Evolutionary conservation across 1,140 invertebrate species (phyloP).

Genomic region (Sycophaga agraensis): DNA sequence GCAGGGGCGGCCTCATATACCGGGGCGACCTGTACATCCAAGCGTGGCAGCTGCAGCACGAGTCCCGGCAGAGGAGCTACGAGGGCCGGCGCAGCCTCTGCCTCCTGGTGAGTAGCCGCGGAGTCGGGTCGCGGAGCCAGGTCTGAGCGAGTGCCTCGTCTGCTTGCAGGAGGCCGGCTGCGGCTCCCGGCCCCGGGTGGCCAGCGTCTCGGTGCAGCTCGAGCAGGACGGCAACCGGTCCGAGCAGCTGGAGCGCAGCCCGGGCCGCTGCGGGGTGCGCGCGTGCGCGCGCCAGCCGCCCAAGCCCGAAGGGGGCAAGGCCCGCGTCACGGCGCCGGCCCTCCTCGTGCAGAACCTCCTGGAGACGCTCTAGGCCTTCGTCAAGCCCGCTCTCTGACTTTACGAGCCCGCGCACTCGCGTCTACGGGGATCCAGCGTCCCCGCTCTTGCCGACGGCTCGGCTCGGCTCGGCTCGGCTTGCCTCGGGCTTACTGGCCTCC

Average conservation of each 20-base stretch:
- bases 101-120: slow-evolving; percentile 46
- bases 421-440: background rate
- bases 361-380: slow-evolving; percentile 52
- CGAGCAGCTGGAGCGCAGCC: slow-evolving; percentile 47
- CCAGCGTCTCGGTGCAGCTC: slow-evolving; percentile 51
- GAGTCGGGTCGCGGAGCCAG: no score
- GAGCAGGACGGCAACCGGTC: slow-evolving; percentile 56
- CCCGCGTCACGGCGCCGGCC: slow-evolving; percentile 47
- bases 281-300: slow-evolving; percentile 39
- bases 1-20: slow-evolving; percentile 52
- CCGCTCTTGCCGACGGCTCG: background rate
- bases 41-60: slow-evolving; percentile 54
- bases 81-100: slow-evolving; percentile 50
- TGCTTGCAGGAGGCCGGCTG: slow-evolving; percentile 48
- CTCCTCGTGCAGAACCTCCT: slow-evolving; percentile 52
- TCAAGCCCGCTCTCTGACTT: no score
- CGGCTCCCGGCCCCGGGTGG: slow-evolving; percentile 45
- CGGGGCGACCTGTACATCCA: slow-evolving; percentile 57
- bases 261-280: slow-evolving; percentile 43
- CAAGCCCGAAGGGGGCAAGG: slow-evolving; percentile 42
- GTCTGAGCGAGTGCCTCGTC: no score
- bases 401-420: background rate
- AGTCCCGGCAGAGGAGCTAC: slow-evolving; percentile 47
- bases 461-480: no score
- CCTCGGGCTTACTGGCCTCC: no score